These are phyloP conservation scores for Drosophila equinoxialis DNA, from an alignment of 1,140 invertebrate genomes.

Conservation along the genomic window DNA sequence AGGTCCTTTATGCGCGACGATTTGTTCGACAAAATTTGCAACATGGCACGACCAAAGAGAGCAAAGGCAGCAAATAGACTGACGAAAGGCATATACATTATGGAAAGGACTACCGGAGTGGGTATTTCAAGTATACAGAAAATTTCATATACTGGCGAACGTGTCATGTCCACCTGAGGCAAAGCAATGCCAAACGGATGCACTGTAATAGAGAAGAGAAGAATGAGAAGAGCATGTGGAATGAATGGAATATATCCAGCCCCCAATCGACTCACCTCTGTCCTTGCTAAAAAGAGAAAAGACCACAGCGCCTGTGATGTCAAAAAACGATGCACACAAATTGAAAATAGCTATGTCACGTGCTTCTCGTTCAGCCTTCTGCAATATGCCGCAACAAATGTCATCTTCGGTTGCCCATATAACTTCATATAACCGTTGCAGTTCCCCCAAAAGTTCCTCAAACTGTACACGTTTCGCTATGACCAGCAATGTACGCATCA, in stretches of 20 bases:
- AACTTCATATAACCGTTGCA: conserved; percentile 47
- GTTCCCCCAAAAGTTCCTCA: conserved; percentile 45
- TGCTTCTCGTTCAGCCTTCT: conserved; percentile 33
- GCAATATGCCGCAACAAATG: conserved; percentile 29
- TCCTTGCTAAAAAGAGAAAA: conserved; percentile 57
- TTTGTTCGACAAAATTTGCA: conserved; percentile 62
- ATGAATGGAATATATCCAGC: not conserved
- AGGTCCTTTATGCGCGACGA: conserved; percentile 36
- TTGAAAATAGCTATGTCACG: conserved; percentile 64
- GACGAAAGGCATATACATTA: conserved; percentile 80
- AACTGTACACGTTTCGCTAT: conserved; percentile 55
- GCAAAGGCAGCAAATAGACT: conserved; percentile 73
- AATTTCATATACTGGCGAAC: conserved; percentile 66
- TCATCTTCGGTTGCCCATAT: conserved; percentile 39
- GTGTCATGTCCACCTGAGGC: conserved; percentile 63
- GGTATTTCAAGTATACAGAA: conserved; percentile 66
- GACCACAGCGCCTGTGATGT: conserved; percentile 60
- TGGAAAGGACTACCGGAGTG: conserved; percentile 54
- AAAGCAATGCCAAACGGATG: conserved; percentile 73
- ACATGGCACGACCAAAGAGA: conserved; percentile 68
- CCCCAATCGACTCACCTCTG: conserved; percentile 41
- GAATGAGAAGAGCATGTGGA: not conserved
- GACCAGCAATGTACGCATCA: conserved; percentile 70
- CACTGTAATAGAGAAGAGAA: conserved; percentile 30
- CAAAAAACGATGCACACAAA: conserved; percentile 64